Base-by-base conservation (phyloP, 2,797 vertebrate species). In the Acanthiza pusilla region DNA sequence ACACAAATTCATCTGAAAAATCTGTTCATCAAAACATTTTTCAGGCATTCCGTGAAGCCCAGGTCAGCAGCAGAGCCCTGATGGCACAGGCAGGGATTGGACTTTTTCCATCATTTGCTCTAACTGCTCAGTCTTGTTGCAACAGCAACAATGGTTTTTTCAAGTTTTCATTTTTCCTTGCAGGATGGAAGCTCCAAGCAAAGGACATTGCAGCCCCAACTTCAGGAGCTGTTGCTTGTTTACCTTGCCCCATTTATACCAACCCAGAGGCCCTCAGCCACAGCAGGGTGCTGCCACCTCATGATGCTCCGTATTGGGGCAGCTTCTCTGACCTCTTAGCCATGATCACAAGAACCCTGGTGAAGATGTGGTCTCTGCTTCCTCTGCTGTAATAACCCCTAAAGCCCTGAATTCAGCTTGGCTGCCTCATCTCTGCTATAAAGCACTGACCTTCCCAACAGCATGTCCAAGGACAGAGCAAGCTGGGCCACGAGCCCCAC, bases 401-500 rank as follows among this genome's bases (percentile, higher is more conserved):
- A 14, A 43, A 40, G 30, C 26, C 43, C 14, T 11, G 45, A 60
- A 32, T 38, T 50, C 14, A 42, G 29, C 40, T 42, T 1, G 9
- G 45, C 34, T 7, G 10, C 43, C 43, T 25, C 32, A 7, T 5
- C 12, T 20, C 48, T 45, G 9, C 14, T 40, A 1, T 1, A 10
- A n/a, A 19, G 75, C 63, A 32, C 29, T 6, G 16, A 23, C 38
- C 30, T 16, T 53, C 45, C 65, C 76, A n/a, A 5, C 5, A 36
- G 43, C 2, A 1, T 0, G 36, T 7, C 50, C 47, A 16, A 54
- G 62, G 53, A 12, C 34, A 42, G 58, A 30, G 63, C 30, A 1
- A 2, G 29, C 0, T 1, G 22, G 38, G 66, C 19, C 25, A 1
- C 1, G n/a, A 61, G 65, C 40, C 4, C 0, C 4, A 4, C 5